Evolutionary conservation across 2,113 vertebrate species (phyloP).

Genomic region (Xerus inauris): DNA sequence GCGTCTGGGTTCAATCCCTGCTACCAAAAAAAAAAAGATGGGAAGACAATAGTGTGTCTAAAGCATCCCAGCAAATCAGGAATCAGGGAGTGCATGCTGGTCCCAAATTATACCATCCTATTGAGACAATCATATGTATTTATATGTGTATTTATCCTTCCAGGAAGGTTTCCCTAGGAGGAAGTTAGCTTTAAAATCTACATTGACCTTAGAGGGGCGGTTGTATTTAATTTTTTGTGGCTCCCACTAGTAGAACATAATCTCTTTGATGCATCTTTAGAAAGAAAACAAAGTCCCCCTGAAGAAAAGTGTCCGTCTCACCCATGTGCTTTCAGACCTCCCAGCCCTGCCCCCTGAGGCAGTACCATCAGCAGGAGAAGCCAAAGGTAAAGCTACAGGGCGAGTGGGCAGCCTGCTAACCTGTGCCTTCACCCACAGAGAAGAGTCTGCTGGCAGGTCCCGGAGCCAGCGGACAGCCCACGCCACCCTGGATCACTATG

Average conservation of each 20-base stretch:
- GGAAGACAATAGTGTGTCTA: background rate
- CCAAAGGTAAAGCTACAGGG: background rate
- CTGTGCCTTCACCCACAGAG: conserved; percentile 82
- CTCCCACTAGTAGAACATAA: background rate
- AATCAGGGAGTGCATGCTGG: background rate
- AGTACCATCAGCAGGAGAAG: background rate
- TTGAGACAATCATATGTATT: background rate
- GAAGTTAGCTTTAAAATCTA: conserved; percentile 8
- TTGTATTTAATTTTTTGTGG: background rate
- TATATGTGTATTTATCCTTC: background rate
- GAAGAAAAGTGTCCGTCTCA: background rate
- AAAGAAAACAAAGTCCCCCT: background rate
- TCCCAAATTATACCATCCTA: background rate
- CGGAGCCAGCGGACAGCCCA: conserved; percentile 61
- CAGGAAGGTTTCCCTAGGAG: background rate
- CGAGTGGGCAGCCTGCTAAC: conserved; percentile 60
- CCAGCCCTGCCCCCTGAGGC: background rate
- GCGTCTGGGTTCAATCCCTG: no score
- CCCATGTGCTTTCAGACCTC: background rate
- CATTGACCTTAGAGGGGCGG: background rate
- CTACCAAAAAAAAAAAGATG: background rate
- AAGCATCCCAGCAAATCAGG: background rate
- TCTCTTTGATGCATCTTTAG: background rate
- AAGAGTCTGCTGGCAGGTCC: conserved; percentile 72
- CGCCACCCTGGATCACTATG: conserved; percentile 93